These are phyloP conservation scores for Labroides dimidiatus DNA, from an alignment of 2,797 vertebrate species.

Conservation along the genomic window DNA sequence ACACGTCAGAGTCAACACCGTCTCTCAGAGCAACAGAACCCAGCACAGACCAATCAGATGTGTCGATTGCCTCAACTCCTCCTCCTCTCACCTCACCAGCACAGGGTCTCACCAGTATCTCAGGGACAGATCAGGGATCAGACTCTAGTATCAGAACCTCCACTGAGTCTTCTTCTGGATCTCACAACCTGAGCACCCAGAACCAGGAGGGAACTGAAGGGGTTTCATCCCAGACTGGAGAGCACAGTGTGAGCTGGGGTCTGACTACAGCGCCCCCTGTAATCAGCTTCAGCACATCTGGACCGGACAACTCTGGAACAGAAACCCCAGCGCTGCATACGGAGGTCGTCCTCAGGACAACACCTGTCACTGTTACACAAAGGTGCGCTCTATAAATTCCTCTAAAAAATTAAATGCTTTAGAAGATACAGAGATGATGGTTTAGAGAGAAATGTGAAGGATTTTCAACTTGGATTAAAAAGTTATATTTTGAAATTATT, in stretches of 20 bases:
- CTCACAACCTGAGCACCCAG: constrained; percentile 46
- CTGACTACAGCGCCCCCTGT: constrained; percentile 63
- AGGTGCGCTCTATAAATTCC: constrained; percentile 38
- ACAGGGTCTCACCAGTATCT: constrained; percentile 29
- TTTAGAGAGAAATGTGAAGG: too few relatives aligned
- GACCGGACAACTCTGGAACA: constrained; percentile 56
- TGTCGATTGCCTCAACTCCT: constrained; percentile 67
- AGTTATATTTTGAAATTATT: too few relatives aligned
- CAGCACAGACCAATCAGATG: constrained; percentile 54
- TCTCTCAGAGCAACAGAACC: constrained; percentile 58
- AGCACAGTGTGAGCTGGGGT: constrained; percentile 39
- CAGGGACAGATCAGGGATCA: constrained; percentile 50
- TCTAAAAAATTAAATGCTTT: too few relatives aligned
- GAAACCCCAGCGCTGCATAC: constrained; percentile 46
- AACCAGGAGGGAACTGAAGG: constrained; percentile 62
- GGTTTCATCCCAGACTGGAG: constrained; percentile 53
- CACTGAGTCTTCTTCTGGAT: constrained; percentile 64
- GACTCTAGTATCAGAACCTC: constrained; percentile 39
- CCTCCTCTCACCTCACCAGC: constrained; percentile 62
- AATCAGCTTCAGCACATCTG: constrained; percentile 58
- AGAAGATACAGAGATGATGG: too few relatives aligned
- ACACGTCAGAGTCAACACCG: constrained; percentile 68
- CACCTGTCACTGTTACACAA: constrained; percentile 55
- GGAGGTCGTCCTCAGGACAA: constrained; percentile 44
- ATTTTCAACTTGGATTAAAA: too few relatives aligned